A percentile compares a stretch with the other conserved stretches of the same genome.
Conservation (phyloP, 2,888 invertebrate species). For the Lapara coniferarum region DNA sequence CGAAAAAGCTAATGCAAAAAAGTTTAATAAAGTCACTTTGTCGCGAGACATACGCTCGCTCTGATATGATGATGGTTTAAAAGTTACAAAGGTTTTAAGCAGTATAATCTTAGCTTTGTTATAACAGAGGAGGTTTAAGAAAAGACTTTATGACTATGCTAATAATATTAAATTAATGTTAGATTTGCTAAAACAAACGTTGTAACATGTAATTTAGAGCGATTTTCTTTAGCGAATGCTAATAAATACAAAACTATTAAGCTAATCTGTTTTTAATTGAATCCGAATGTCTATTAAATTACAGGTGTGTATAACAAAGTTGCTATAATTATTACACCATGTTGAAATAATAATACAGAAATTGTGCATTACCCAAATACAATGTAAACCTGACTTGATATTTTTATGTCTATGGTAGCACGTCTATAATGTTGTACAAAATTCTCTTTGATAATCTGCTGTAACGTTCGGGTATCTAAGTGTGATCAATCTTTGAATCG, state of each 20-base stretch:
- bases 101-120: neutral
- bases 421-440: too few species aligned
- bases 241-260: neutral
- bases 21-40: conserved; percentile 70
- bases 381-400: too few species aligned
- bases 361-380: too few species aligned
- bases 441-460: too few species aligned
- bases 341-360: too few species aligned
- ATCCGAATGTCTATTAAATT: neutral
- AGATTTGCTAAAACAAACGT: neutral
- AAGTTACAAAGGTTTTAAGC: neutral
- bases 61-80: conserved; percentile 20
- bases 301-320: neutral
- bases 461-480: too few species aligned
- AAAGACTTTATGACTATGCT: too few species aligned
- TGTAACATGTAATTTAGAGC: too few species aligned
- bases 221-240: neutral
- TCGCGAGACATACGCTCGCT: conserved; percentile 38
- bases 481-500: too few species aligned
- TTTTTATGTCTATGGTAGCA: too few species aligned
- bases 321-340: neutral
- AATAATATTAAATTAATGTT: neutral
- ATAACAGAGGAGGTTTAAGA: neutral
- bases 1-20: conserved; percentile 69
- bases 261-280: neutral